Evolutionary conservation across 2,888 invertebrate species (phyloP), one percentile per base, ranked within the genome.

Genomic region (Dryocosmus kuriphilus): DNA sequence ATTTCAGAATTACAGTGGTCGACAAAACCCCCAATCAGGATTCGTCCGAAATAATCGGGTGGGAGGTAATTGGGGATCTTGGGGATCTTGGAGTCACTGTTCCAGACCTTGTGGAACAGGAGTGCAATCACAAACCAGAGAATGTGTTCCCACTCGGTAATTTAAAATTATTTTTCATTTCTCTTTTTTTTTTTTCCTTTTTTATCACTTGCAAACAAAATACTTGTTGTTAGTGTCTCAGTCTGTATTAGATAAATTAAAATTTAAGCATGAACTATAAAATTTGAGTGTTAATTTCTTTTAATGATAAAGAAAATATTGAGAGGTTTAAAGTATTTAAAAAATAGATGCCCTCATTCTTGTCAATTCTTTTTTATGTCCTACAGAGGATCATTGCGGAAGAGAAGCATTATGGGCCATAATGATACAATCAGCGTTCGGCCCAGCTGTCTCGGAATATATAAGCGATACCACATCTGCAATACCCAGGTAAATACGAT

Each of bases 401-500:
- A 88, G 80, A 86, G 90, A 76, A 89, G 87, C 82, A 80, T 86
- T 81, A 85, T 84, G 74, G 75, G 80, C 73, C 85, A 83, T 79
- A 87, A 86, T 77, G 83, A 91, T 86, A 88, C 92, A 80, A 84
- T 86, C 81, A 84, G 79, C 85, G 78, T 84, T 77, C 89, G 88
- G 63, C 90, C 90, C 57, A 92, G 95, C 85, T 97, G 97, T 89
- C 94, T 95, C 61, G 97, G 97, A 27, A 93, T 96, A 24, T 94
- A 95, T 86, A 94, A 95, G 88, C 93, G 96, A 77, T 96, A 95
- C 92, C 96, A 96, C 88, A 94, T 96, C 88, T 97, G 97, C 91
- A 97, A 96, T 90, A 95, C 94, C 83, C 94, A 95, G 93, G 97
- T 96, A 92, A 93, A 92, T 75, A 5, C 8, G 11, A 35, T 62